A percentile compares a stretch with the other conserved stretches of the same genome.
Evolutionary conservation across 2,797 vertebrate species (phyloP).

Genomic region (Diplodus sargus): DNA sequence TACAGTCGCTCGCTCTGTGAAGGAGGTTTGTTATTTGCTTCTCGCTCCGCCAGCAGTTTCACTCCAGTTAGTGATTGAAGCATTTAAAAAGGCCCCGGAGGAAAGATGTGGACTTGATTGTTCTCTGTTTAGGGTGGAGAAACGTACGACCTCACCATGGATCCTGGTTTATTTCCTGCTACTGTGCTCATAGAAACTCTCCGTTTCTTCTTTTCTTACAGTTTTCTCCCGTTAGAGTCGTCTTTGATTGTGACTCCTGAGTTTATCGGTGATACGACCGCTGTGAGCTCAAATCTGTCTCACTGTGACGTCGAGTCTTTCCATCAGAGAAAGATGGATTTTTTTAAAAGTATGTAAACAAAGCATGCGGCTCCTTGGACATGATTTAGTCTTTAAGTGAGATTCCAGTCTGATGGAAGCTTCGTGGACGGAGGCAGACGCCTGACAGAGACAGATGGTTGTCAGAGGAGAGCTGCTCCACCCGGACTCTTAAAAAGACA

Average conservation of each 20-base stretch:
- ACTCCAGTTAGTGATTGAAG: too few relatives aligned
- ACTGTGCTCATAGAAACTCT: too few relatives aligned
- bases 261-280: neutral
- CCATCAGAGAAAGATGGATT: neutral
- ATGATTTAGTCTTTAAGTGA: neutral
- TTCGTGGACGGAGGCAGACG: neutral
- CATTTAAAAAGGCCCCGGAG: too few relatives aligned
- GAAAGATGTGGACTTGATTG: too few relatives aligned
- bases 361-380: neutral
- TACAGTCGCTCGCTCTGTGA: too few relatives aligned
- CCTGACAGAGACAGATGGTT: conserved; percentile 34
- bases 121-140: too few relatives aligned
- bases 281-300: neutral
- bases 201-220: too few relatives aligned
- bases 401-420: conserved; percentile 6
- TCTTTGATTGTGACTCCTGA: neutral
- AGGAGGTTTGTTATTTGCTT: too few relatives aligned
- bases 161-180: too few relatives aligned
- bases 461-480: conserved; percentile 2
- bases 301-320: neutral
- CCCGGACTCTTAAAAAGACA: conserved; percentile 24
- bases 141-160: too few relatives aligned
- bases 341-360: neutral
- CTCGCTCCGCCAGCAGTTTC: too few relatives aligned
- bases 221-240: too few relatives aligned